These are phyloP conservation scores for Nothura maculosa DNA, from an alignment of 2,797 vertebrate genomes.

Conservation along the genomic window DNA sequence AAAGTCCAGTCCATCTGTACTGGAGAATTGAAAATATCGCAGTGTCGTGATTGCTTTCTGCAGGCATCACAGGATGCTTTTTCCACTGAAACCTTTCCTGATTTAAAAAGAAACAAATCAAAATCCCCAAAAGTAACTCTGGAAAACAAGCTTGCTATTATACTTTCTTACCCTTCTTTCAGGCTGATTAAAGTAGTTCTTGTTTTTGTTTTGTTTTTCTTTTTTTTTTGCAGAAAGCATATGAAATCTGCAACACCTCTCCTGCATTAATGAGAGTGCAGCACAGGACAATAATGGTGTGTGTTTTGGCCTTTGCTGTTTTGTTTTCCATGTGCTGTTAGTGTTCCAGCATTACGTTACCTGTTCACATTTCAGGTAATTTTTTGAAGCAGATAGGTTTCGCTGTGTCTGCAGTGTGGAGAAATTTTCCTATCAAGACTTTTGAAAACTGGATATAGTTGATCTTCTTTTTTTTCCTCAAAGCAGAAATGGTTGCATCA, in stretches of 20 bases:
- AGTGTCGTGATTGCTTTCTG: not conserved
- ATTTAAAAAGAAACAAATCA: not conserved
- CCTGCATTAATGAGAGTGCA: conserved; percentile 62
- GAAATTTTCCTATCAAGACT: not conserved
- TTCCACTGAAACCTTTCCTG: not conserved
- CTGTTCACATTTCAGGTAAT: conserved; percentile 45
- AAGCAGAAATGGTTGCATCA: not conserved
- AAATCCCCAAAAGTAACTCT: not conserved
- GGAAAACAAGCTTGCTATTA: conserved; percentile 2
- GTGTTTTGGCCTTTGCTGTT: conserved; percentile 40
- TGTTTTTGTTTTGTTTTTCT: not conserved
- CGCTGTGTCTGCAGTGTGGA: not conserved
- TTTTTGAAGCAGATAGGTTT: conserved; percentile 1
- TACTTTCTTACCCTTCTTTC: conserved; percentile 20
- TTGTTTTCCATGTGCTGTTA: conserved; percentile 38
- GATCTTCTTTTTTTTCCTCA: not conserved
- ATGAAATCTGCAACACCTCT: conserved; percentile 57
- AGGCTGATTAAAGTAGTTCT: conserved; percentile 47
- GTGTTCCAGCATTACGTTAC: conserved; percentile 9
- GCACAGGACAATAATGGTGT: conserved; percentile 52
- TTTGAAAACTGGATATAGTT: not conserved
- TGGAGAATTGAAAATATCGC: not conserved
- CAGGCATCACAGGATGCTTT: not conserved
- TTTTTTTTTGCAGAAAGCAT: conserved; percentile 53
- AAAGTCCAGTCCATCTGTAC: not conserved